Evolutionary conservation across 2,797 vertebrate species (phyloP).

Genomic region (Acipenser oxyrinchus): DNA sequence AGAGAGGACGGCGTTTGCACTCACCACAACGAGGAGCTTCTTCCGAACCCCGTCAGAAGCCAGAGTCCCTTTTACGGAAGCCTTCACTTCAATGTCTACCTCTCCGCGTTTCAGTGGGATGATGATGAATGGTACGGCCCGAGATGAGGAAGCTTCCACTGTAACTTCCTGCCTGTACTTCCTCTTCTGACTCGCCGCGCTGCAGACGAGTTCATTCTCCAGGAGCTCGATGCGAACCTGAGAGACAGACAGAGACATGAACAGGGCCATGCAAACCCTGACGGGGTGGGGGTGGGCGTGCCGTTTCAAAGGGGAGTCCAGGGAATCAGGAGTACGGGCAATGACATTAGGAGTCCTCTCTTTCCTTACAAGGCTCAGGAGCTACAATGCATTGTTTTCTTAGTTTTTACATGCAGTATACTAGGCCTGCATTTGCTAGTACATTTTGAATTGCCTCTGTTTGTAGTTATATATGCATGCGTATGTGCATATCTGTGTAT

Average conservation of each 20-base stretch:
- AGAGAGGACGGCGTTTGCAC: conserved; percentile 23
- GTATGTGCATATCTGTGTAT: too few species aligned
- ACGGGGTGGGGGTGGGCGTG: too few species aligned
- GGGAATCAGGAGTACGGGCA: not conserved
- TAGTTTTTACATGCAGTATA: too few species aligned
- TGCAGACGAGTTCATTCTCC: conserved; percentile 63
- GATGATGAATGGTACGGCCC: conserved; percentile 60
- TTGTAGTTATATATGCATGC: too few species aligned
- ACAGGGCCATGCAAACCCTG: not conserved
- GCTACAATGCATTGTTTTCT: too few species aligned
- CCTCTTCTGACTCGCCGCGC: conserved; percentile 59
- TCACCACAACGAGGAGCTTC: conserved; percentile 72
- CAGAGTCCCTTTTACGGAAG: conserved; percentile 37
- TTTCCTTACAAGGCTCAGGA: too few species aligned
- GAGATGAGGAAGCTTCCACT: conserved; percentile 37
- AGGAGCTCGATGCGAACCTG: conserved; percentile 69
- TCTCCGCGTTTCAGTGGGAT: conserved; percentile 63
- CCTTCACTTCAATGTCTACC: conserved; percentile 66
- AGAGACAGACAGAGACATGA: accelerated
- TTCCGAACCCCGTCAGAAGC: conserved; percentile 62
- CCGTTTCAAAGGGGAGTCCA: too few species aligned
- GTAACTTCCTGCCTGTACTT: conserved; percentile 42
- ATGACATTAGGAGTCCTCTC: too few species aligned
- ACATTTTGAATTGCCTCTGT: too few species aligned
- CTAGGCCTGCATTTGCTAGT: too few species aligned